Conservation (phyloP, 1,140 invertebrate genomes). For the Bradysia coprophila region DNA sequence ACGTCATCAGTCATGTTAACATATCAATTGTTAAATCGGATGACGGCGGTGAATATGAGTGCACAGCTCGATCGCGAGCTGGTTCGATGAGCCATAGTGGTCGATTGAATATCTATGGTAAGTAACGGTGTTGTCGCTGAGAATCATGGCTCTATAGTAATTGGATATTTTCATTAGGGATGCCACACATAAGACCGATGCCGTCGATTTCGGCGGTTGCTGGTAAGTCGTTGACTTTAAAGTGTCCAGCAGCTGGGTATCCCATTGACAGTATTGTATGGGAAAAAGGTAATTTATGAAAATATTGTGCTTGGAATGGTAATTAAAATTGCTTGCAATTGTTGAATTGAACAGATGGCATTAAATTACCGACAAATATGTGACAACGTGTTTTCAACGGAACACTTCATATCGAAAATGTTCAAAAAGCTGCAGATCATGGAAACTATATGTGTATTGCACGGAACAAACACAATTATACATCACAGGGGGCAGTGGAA, state of each 20-base stretch:
- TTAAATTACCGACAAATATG: slow-evolving; percentile 43
- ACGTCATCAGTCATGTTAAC: slow-evolving; percentile 55
- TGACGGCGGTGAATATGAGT: slow-evolving; percentile 54
- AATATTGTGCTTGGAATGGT: too few relatives aligned
- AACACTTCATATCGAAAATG: slow-evolving; percentile 38
- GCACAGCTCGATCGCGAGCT: slow-evolving; percentile 32
- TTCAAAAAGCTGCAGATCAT: slow-evolving; percentile 41
- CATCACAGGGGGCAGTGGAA: slow-evolving; percentile 32
- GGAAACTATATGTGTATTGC: slow-evolving; percentile 49
- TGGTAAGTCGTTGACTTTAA: slow-evolving; percentile 37
- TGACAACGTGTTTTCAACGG: slow-evolving; percentile 46
- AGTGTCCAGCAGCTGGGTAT: slow-evolving; percentile 52
- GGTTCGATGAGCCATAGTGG: slow-evolving; percentile 18
- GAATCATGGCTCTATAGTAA: too few relatives aligned
- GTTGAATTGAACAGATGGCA: slow-evolving; percentile 31
- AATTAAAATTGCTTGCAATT: too few relatives aligned
- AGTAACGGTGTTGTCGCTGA: too few relatives aligned
- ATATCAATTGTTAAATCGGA: slow-evolving; percentile 45
- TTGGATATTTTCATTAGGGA: slow-evolving; percentile 24
- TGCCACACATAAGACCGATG: slow-evolving; percentile 47
- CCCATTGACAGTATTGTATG: slow-evolving; percentile 43
- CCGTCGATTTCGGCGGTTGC: slow-evolving; percentile 45
- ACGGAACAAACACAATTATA: slow-evolving; percentile 36
- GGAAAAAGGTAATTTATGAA: slow-evolving; percentile 35
- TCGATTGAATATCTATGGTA: slow-evolving; percentile 46